Evolutionary conservation across 2,797 vertebrate species (phyloP).

Genomic region (Hydrocynus forskahlii): DNA sequence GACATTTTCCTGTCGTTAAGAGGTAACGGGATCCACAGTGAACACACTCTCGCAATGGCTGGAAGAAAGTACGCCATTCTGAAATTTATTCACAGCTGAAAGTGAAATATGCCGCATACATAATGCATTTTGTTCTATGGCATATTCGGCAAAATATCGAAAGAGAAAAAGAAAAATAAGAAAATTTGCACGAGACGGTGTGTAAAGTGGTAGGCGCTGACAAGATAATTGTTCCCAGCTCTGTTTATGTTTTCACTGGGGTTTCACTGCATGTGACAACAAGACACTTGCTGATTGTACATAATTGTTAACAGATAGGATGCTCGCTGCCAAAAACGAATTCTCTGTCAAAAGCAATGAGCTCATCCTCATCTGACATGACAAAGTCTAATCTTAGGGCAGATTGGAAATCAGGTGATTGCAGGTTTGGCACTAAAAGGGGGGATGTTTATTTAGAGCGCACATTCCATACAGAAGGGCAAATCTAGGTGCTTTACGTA

Average conservation of each 20-base stretch:
- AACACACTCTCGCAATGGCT: slow-evolving; percentile 67
- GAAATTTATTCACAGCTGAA: slow-evolving; percentile 59
- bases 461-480: too few relatives aligned
- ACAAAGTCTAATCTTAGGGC: background rate
- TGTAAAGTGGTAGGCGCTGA: slow-evolving; percentile 44
- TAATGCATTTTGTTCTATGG: slow-evolving; percentile 13
- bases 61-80: slow-evolving; percentile 68
- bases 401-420: background rate
- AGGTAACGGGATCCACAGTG: slow-evolving; percentile 78
- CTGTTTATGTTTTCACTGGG: slow-evolving; percentile 40
- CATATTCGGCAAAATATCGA: background rate
- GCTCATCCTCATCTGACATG: slow-evolving; percentile 40
- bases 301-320: slow-evolving; percentile 56
- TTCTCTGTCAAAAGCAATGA: slow-evolving; percentile 40
- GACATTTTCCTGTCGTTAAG: slow-evolving; percentile 84
- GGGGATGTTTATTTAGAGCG: background rate
- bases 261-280: slow-evolving; percentile 54
- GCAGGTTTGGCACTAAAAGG: background rate
- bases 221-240: slow-evolving; percentile 55
- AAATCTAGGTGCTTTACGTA: too few relatives aligned
- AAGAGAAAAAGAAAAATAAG: background rate
- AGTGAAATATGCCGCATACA: slow-evolving; percentile 45
- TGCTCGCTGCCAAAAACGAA: slow-evolving; percentile 31
- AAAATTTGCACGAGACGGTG: slow-evolving; percentile 14
- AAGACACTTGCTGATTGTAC: slow-evolving; percentile 49